Evolutionary conservation across 2,888 invertebrate genomes (phyloP).

Genomic region (Drosophila affinis): DNA sequence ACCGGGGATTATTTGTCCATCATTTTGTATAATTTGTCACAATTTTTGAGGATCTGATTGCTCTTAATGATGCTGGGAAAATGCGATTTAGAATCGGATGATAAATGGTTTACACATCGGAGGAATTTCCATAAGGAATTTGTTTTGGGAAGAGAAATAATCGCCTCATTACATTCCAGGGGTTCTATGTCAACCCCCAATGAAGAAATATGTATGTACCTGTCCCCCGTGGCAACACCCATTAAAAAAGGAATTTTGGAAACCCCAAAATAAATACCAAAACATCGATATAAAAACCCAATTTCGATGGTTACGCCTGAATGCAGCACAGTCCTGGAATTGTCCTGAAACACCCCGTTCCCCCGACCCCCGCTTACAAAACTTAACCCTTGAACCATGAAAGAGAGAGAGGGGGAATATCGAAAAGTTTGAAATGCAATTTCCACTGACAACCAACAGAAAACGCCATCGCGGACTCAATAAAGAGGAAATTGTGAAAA

Average conservation of each 20-base stretch:
- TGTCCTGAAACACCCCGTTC: background rate
- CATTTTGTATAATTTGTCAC: conserved; percentile 26
- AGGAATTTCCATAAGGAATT: background rate
- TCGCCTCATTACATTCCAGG: background rate
- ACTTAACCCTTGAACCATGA: conserved; percentile 9
- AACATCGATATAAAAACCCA: conserved; percentile 24
- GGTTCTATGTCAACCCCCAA: conserved; percentile 41
- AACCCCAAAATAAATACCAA: conserved; percentile 46
- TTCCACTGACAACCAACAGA: conserved; percentile 35
- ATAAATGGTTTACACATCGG: background rate
- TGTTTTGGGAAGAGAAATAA: background rate
- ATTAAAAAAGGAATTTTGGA: conserved; percentile 54
- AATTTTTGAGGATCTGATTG: conserved; percentile 10
- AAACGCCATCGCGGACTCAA: conserved; percentile 28
- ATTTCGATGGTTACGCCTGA: conserved; percentile 42
- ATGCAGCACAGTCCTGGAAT: conserved; percentile 36
- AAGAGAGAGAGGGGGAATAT: conserved; percentile 42
- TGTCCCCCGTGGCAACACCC: conserved; percentile 19
- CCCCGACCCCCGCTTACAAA: background rate
- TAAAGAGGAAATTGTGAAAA: conserved; percentile 39
- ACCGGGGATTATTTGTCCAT: conserved; percentile 12
- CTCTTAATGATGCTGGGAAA: conserved; percentile 2
- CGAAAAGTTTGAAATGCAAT: conserved; percentile 42
- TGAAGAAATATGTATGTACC: background rate
- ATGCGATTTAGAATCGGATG: background rate